phyloP scores from a whole-genome alignment of 2,888 invertebrate species.

The Drosophila tripunctata region DNA sequence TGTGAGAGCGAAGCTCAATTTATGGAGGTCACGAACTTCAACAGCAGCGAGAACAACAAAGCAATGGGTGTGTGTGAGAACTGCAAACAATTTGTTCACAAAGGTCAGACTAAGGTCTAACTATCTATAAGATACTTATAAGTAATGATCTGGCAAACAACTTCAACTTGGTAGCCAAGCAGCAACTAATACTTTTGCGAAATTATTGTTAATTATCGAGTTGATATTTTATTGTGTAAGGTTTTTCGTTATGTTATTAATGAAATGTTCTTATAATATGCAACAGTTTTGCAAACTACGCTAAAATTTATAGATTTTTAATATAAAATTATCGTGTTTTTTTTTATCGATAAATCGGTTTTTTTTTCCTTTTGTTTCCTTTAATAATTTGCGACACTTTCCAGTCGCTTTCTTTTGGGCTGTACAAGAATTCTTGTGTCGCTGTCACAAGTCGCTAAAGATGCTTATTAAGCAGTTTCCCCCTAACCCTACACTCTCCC shows the following conservation, averaged over 20 bases:
- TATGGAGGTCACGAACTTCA: slow-evolving; percentile 55
- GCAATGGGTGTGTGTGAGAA: slow-evolving; percentile 49
- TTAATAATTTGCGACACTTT: slow-evolving; percentile 6
- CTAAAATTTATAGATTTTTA: neutral
- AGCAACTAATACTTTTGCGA: neutral
- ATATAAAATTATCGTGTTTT: neutral
- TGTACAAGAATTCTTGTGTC: slow-evolving; percentile 14
- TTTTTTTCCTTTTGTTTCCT: neutral
- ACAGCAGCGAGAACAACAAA: slow-evolving; percentile 9
- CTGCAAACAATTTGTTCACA: slow-evolving; percentile 49
- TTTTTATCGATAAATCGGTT: neutral
- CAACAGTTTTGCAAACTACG: no score
- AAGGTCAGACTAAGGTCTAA: slow-evolving; percentile 29
- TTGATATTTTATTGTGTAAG: no score
- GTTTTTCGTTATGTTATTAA: no score
- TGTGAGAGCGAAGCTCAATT: slow-evolving; percentile 32
- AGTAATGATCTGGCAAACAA: slow-evolving; percentile 19
- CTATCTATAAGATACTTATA: slow-evolving; percentile 4
- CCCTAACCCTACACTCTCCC: slow-evolving; percentile 3
- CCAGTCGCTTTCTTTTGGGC: slow-evolving; percentile 28
- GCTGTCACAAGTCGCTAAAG: slow-evolving; percentile 40
- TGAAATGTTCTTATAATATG: no score
- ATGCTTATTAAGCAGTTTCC: slow-evolving; percentile 54
- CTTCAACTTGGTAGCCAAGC: slow-evolving; percentile 21
- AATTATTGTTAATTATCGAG: neutral